A percentile compares a stretch with the other conserved stretches of the same genome.
Evolutionary conservation across 2,888 invertebrate species (phyloP).

Genomic region (Axea sp.): DNA sequence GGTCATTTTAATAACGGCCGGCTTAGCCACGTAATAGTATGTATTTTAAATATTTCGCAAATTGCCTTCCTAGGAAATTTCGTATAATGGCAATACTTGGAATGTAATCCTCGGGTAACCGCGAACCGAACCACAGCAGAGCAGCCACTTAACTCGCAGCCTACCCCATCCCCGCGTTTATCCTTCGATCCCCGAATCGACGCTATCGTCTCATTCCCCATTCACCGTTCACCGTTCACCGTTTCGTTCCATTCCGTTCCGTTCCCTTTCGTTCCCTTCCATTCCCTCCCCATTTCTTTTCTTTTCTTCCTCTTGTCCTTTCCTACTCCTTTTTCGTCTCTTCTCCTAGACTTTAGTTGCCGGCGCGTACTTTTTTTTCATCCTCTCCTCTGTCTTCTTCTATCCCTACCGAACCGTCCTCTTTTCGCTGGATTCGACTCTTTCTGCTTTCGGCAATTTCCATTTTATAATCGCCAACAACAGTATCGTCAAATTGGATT

Average conservation of each 20-base stretch:
- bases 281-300: background rate
- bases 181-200: constrained; percentile 62
- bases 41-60: constrained; percentile 79
- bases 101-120: constrained; percentile 73
- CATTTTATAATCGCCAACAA: constrained; percentile 25
- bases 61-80: constrained; percentile 78
- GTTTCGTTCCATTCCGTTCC: background rate
- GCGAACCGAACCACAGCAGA: constrained; percentile 69
- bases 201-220: constrained; percentile 55
- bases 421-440: too few relatives aligned
- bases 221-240: constrained; percentile 44
- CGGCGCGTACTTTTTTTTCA: constrained; percentile 8
- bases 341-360: too few relatives aligned
- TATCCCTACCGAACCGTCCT: background rate
- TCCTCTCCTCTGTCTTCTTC: background rate
- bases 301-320: constrained; percentile 4
- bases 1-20: constrained; percentile 63
- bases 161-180: constrained; percentile 60
- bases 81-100: constrained; percentile 77
- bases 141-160: constrained; percentile 68
- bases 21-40: constrained; percentile 72
- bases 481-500: constrained; percentile 21
- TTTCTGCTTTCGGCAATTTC: constrained; percentile 23
- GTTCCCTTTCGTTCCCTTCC: too few relatives aligned
- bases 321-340: background rate